These are phyloP conservation scores for Rambutsinella grinnellia DNA, from an alignment of 2,888 invertebrate genomes.

Conservation along the genomic window DNA sequence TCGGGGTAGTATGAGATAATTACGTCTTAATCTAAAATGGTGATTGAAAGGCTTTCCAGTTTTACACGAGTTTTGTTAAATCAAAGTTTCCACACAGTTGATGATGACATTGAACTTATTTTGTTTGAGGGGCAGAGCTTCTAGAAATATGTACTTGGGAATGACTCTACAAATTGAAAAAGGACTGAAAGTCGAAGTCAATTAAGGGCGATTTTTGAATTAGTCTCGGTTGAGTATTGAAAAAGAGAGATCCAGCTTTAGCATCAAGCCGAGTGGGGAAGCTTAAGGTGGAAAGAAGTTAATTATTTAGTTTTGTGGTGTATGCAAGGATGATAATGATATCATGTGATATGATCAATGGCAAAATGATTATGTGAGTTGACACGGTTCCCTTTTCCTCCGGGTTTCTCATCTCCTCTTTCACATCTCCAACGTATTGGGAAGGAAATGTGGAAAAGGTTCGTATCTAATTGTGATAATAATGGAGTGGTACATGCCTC, in stretches of 20 bases:
- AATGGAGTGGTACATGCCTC: slow-evolving; percentile 20
- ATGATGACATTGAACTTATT: too few species aligned
- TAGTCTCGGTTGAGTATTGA: slow-evolving; percentile 60
- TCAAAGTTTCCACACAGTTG: too few species aligned
- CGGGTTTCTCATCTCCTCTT: too few species aligned
- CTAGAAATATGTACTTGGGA: too few species aligned
- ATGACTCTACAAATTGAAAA: slow-evolving; percentile 62
- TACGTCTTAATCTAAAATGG: too few species aligned
- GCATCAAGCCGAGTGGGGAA: slow-evolving; percentile 7
- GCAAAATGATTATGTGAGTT: slow-evolving; percentile 47
- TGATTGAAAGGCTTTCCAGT: too few species aligned
- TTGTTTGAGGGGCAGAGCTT: too few species aligned
- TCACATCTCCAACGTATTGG: too few species aligned
- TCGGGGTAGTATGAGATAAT: too few species aligned
- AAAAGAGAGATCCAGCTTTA: slow-evolving; percentile 3
- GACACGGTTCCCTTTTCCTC: slow-evolving; percentile 46
- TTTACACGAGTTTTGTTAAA: too few species aligned
- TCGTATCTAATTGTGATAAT: slow-evolving; percentile 4
- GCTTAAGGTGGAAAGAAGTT: slow-evolving; percentile 13
- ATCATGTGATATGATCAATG: slow-evolving; percentile 41
- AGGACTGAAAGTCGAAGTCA: slow-evolving; percentile 63
- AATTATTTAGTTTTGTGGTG: slow-evolving; percentile 15
- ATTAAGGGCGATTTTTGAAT: slow-evolving; percentile 67
- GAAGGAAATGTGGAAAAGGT: background rate
- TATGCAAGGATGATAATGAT: slow-evolving; percentile 12